Evolutionary conservation across 2,797 vertebrate species (phyloP), one percentile per base, ranked within the genome.

Genomic region (Thaleichthys pacificus): DNA sequence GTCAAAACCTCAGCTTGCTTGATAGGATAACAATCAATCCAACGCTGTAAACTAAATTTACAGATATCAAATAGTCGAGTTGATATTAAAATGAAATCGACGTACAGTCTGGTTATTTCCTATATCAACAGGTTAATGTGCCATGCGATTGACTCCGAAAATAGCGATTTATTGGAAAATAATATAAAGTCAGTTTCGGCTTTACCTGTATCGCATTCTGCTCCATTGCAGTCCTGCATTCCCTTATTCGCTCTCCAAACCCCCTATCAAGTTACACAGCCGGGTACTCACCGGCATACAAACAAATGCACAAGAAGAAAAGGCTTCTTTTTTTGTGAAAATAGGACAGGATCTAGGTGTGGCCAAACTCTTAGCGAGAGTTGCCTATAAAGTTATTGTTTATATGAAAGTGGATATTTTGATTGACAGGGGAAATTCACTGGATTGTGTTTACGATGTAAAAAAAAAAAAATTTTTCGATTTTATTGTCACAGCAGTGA

Each of bases 211-310:
- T 91, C 81, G 90, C 89, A 92, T 93, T 94, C 90, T 92, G 93
- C 92, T 94, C 93, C 93, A 94, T 94, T 90, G 92, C 93, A 84
- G 89, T 88, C 89, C 91, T 84, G 89, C 93, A 94, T 94, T 94
- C 93, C 93, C 87, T 85, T 79, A 87, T 80, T 78, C 82, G 68
- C 56, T 68, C 71, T 71, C 66, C 15, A 4, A 49, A 61, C 66
- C 69, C 70, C 61, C 90, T 88, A 83, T 87, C 49, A 73, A 22
- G 60, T 64, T 57, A 64, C 87, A 87, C 58, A 63, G 66, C 72
- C 66, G 72, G 57, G 58, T 88, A 91, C 91, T 82, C 89, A 82
- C 92, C 89, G 86, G 83, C 87, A 90, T 88, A 79, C 86, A 93
- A 89, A 93, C 88, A 89, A 91, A 89, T 86, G 85, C 88, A 88